Percentiles rank a stretch among this genome's conserved stretches.
These are phyloP conservation scores for Cheilosia vulpina DNA, from an alignment of 2,888 invertebrate genomes.

Conservation along the genomic window DNA sequence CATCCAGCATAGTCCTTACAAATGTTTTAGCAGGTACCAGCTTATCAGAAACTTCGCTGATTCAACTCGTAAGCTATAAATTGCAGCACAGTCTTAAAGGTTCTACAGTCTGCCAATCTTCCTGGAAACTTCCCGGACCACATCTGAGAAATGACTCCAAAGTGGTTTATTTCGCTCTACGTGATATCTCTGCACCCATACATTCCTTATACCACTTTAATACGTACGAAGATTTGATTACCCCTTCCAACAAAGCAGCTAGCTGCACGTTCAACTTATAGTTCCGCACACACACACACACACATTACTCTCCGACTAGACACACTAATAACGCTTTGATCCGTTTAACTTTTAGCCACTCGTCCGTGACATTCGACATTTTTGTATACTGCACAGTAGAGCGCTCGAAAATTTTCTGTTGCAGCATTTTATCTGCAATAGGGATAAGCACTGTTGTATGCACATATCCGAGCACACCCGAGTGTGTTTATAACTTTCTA, in stretches of 20 bases:
- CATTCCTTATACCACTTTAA: neutral
- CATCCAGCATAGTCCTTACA: too few species aligned
- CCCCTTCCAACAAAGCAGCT: neutral
- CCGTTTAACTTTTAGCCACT: conserved; percentile 66
- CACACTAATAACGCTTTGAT: conserved; percentile 53
- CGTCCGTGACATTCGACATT: conserved; percentile 62
- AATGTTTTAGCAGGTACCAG: too few species aligned
- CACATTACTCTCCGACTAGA: conserved; percentile 13
- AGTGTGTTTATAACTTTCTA: conserved; percentile 27
- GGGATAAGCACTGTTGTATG: neutral
- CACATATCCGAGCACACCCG: neutral
- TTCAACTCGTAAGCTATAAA: too few species aligned
- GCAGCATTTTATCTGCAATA: conserved; percentile 64
- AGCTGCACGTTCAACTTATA: neutral
- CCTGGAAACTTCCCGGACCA: neutral
- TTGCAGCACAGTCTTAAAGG: too few species aligned
- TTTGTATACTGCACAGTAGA: neutral
- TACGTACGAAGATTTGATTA: neutral
- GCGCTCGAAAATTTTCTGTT: conserved; percentile 22
- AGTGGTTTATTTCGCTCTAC: neutral
- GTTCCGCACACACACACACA: neutral
- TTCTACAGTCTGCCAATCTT: too few species aligned
- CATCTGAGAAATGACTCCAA: neutral
- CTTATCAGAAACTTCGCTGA: too few species aligned
- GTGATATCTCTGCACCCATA: neutral